phyloP scores from a whole-genome alignment of 2,113 vertebrate genomes.

The Solea solea region DNA sequence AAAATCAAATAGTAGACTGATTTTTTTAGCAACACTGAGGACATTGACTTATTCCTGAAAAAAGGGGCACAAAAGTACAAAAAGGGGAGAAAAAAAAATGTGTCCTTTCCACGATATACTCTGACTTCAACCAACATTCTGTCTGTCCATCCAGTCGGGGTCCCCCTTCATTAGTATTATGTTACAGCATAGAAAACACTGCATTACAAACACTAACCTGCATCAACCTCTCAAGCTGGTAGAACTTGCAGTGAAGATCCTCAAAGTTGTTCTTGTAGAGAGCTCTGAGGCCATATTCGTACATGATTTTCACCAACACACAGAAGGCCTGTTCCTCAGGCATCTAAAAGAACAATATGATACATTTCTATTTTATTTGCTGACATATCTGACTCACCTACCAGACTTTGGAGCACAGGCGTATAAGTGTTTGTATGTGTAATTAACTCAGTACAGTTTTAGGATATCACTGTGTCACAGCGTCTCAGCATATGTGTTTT shows the following conservation, averaged over 20 bases:
- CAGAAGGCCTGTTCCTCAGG: conserved; percentile 98
- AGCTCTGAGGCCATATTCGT: conserved; percentile 90
- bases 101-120: no score
- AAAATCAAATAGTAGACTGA: no score
- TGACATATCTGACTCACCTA: neutral
- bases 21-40: no score
- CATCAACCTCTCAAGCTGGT: conserved; percentile 93
- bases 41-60: no score
- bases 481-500: neutral
- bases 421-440: neutral
- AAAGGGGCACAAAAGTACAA: no score
- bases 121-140: no score
- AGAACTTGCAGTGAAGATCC: conserved; percentile 99
- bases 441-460: neutral
- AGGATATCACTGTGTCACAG: no score
- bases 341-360: conserved; percentile 85
- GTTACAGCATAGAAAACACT: no score
- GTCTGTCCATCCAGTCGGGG: no score
- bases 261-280: conserved; percentile 99
- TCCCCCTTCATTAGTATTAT: no score
- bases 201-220: conserved; percentile 83
- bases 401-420: neutral
- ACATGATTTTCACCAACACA: conserved; percentile 98
- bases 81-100: no score
- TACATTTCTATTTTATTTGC: neutral